Conservation (phyloP, 2,113 vertebrate genomes). For the Sebastes schlegelii region DNA sequence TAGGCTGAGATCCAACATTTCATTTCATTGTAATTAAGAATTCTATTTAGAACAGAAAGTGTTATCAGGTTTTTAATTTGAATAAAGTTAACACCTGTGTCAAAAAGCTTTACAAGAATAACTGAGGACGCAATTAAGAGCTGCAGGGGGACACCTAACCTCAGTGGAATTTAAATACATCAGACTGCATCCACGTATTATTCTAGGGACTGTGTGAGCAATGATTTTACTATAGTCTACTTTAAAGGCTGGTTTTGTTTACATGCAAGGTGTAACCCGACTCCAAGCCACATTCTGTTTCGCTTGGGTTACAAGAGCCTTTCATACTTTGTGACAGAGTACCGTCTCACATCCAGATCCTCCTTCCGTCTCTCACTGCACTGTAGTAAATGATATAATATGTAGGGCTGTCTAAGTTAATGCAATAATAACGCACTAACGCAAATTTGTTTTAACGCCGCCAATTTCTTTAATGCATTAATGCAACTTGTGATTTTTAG, state of each 20-base stretch:
- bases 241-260: conserved; percentile 1
- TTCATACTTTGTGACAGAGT: background rate
- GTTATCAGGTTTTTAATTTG: background rate
- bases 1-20: background rate
- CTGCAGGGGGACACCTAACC: background rate
- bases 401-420: background rate
- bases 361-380: background rate
- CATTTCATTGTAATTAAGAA: background rate
- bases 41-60: background rate
- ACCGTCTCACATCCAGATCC: background rate
- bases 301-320: background rate
- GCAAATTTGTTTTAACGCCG: too few species aligned
- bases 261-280: conserved; percentile 11
- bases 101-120: background rate
- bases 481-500: too few species aligned
- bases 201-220: background rate
- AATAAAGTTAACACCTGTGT: background rate
- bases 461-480: too few species aligned
- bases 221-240: background rate
- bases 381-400: background rate
- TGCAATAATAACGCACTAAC: too few species aligned
- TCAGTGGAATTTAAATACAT: background rate
- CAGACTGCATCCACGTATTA: background rate
- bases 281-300: background rate
- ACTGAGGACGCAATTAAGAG: too few species aligned